Conservation (phyloP, 2,797 vertebrate species). For the Tapirus indicus region DNA sequence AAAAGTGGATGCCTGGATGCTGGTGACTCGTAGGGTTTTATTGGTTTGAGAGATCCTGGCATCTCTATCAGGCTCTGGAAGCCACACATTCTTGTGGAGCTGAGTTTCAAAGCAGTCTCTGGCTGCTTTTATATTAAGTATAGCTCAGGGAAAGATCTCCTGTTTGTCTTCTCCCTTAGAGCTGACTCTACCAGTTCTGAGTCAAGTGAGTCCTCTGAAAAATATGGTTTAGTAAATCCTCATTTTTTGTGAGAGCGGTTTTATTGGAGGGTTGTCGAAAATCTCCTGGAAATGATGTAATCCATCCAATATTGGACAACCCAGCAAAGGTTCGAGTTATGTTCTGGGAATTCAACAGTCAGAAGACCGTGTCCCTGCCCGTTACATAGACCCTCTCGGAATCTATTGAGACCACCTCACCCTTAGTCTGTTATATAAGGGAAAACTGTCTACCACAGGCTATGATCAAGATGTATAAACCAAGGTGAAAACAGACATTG, state of each 20-base stretch:
- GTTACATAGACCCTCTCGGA: background rate
- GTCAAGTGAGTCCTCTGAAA: slow-evolving; percentile 23
- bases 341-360: background rate
- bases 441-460: background rate
- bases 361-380: background rate
- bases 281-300: background rate
- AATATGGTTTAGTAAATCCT: background rate
- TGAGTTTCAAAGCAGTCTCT: background rate
- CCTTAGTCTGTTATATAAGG: slow-evolving; percentile 3
- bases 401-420: background rate
- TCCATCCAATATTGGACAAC: background rate
- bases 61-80: background rate
- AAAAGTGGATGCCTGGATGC: background rate
- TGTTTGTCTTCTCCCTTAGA: slow-evolving; percentile 14
- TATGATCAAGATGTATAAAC: background rate
- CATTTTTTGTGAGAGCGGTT: background rate
- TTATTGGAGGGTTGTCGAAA: background rate
- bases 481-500: background rate
- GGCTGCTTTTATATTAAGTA: background rate
- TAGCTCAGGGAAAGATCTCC: background rate
- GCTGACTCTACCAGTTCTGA: background rate
- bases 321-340: background rate
- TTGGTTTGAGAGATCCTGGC: background rate
- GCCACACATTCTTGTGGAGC: background rate
- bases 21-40: background rate